Base-by-base conservation (phyloP, 2,113 vertebrate genomes). In the Pteropus alecto region DNA sequence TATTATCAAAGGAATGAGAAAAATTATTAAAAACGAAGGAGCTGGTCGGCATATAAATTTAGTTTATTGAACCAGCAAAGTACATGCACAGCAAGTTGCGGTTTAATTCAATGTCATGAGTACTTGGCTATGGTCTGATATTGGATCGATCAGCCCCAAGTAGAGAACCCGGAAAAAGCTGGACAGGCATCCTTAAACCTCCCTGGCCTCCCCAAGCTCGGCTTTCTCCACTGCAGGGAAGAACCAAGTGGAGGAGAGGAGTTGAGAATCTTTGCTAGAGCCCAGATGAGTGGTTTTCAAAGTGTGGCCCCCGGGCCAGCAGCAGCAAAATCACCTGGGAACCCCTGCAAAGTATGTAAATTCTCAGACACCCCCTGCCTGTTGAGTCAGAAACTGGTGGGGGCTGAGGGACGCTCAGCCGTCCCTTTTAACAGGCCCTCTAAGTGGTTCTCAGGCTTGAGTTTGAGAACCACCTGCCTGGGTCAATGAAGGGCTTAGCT, bases 1-100 rank as follows among this genome's bases (percentile, higher is more conserved):
- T 93, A 81, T 92, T 96, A 94, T 96, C 92, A 90, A 93, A 90
- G 73, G 54, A 74, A 76, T 1, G 28, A 84, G 84, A 70, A 92
- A 97, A 96, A 97, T 94, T 93, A 96, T 96, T 96, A 38, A 51
- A 95, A 76, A n/a, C 0, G 7, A 51, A 93, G 82, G 61, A 28
- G 88, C 77, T 74, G 33, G 67, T 56, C 65, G 90, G 67, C 67
- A 33, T 70, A 79, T 83, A 87, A 78, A 95, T 95, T 94, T 54
- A 63, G 73, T 97, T 96, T 91, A 87, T 54, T 38, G 85, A 90
- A 88, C 81, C 48, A 60, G 65, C 3, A 5, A 78, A 46, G 38
- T 41, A 26, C 33, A 65, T 35, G 77, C 46, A 35, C 10, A 28
- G 78, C n/a, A 54, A 84, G 82, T 46, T 92, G 24, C 4, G 21